Base-by-base conservation (phyloP, 2,888 invertebrate species). In the Caenorhabditis doughertyi region DNA sequence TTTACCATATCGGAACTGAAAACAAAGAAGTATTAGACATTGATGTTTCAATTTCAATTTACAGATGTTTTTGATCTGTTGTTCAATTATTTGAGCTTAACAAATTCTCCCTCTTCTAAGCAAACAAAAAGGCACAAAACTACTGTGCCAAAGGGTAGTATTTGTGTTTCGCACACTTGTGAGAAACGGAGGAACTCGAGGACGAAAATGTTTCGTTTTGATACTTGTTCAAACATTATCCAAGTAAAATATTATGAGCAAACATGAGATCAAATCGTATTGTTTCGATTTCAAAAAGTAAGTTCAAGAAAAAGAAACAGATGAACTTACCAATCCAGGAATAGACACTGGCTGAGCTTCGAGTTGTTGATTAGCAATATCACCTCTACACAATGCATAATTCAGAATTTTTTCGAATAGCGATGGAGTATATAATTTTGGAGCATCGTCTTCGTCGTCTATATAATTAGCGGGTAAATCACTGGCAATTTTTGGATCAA, bases 1-100 rank as follows among this genome's bases (percentile, higher is more conserved):
- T 18, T 85, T 85, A 29, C 79, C 85, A 65, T 85, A 89, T 25
- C 88, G 87, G 74, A 89, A 87, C 89, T 89, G 80, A 70, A 88
- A 83, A 23, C 42, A 49, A 39, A 21, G 13, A 27, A n/a, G n/a
- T n/a, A n/a, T n/a, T n/a, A n/a, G n/a, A 67, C 3, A 7, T 62
- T 65, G 56, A 55, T 42, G 8, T 51, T 32, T 32, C 16, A 23
- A 32, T 32, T 60, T 25, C 5, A 11, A 29, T 64, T 53, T 32
- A 49, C 23, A 47, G 23, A 65, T 56, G 60, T 51, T 44, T 60
- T 60, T 42, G 53, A 39, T 42, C 53, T 39, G 35, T 53, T 42
- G 42, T 35, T 55, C 55, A 55, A 25, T 23, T 68, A 71, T 56
- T 49, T 76, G 58, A 51, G 58, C 76, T 67, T 16, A n/a, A n/a